Evolutionary conservation across 2,888 invertebrate species (phyloP).

Genomic region (Eledona agricola): DNA sequence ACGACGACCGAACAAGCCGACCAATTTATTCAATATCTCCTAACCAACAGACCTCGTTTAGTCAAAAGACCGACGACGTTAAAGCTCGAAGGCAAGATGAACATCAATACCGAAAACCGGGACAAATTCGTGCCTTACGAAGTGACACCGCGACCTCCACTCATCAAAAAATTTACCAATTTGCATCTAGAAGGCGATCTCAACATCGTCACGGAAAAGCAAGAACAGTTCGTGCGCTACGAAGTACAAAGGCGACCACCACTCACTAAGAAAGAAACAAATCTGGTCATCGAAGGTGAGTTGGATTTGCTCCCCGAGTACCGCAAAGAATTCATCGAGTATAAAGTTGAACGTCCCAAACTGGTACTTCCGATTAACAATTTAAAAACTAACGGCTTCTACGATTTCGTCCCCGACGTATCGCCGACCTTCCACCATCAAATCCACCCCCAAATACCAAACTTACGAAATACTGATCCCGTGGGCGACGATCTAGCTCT

Average conservation of each 20-base stretch:
- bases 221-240: constrained; percentile 60
- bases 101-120: constrained; percentile 63
- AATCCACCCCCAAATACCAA: constrained; percentile 56
- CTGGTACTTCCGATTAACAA: constrained; percentile 53
- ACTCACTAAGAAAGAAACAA: constrained; percentile 59
- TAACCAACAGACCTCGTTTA: constrained; percentile 61
- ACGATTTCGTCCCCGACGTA: constrained; percentile 59
- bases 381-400: constrained; percentile 61
- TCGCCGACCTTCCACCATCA: constrained; percentile 58
- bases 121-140: constrained; percentile 64
- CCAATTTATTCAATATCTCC: constrained; percentile 62
- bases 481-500: constrained; percentile 17
- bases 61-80: constrained; percentile 59
- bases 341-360: constrained; percentile 49
- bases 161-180: constrained; percentile 61
- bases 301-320: constrained; percentile 63
- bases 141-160: constrained; percentile 58
- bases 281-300: constrained; percentile 65
- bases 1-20: constrained; percentile 63
- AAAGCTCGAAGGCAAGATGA: constrained; percentile 59
- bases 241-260: constrained; percentile 61
- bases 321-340: constrained; percentile 54
- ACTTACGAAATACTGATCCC: constrained; percentile 50
- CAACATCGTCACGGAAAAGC: constrained; percentile 60
- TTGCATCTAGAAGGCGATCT: constrained; percentile 64